These are phyloP conservation scores for Poeciliopsis retropinna DNA, from an alignment of 2,113 vertebrate genomes.

Conservation along the genomic window DNA sequence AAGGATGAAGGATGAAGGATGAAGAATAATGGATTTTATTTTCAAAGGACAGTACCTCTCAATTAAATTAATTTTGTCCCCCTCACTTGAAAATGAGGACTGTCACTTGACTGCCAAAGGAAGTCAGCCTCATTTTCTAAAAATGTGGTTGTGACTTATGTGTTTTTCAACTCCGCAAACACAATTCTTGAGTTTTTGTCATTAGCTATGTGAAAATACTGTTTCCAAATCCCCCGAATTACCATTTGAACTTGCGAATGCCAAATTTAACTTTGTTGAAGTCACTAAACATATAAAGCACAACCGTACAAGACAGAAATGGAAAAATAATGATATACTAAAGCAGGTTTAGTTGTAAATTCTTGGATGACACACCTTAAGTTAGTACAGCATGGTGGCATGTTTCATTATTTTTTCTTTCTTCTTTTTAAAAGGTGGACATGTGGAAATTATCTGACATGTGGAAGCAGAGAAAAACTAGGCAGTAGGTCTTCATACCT, in stretches of 20 bases:
- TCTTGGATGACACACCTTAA: constrained; percentile 16
- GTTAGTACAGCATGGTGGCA: constrained; percentile 31
- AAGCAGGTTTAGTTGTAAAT: constrained; percentile 39
- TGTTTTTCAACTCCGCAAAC: too few species aligned
- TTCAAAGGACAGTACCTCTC: too few species aligned
- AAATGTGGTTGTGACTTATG: too few species aligned
- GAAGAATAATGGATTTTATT: too few species aligned
- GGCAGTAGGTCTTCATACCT: constrained; percentile 61
- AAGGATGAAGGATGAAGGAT: too few species aligned
- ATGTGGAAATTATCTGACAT: constrained; percentile 53
- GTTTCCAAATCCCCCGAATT: too few species aligned
- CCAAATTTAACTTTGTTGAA: neutral
- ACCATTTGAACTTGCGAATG: too few species aligned
- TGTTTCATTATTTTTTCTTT: constrained; percentile 31
- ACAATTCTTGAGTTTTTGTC: neutral
- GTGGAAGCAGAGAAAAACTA: constrained; percentile 29
- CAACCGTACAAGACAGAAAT: constrained; percentile 47
- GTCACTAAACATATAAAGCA: neutral
- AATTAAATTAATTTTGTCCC: too few species aligned
- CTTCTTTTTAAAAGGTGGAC: constrained; percentile 20
- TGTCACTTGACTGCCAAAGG: too few species aligned
- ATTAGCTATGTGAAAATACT: neutral
- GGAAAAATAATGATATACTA: constrained; percentile 66
- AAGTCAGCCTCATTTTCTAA: too few species aligned
- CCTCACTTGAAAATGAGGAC: too few species aligned